Conservation (phyloP, 2,113 vertebrate species). For the Brachyistius frenatus region DNA sequence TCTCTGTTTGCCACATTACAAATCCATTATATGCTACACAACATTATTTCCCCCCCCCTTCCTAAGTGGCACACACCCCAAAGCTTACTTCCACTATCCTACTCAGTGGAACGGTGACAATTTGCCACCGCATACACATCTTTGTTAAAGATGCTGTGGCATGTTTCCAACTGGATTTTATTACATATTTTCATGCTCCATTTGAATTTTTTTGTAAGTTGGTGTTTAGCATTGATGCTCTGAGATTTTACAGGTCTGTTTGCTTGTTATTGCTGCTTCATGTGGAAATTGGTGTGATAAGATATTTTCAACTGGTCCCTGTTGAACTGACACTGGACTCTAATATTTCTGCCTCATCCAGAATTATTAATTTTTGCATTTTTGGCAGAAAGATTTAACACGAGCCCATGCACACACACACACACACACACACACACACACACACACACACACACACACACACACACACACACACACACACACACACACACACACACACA, state of each 20-base stretch:
- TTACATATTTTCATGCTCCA: constrained; percentile 73
- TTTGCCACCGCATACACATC: constrained; percentile 65
- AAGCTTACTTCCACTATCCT: constrained; percentile 69
- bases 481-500: not conserved
- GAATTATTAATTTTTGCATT: constrained; percentile 54
- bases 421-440: too few species aligned
- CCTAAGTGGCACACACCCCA: constrained; percentile 74
- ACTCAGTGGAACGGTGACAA: constrained; percentile 68
- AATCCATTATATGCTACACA: constrained; percentile 79
- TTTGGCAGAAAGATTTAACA: constrained; percentile 54
- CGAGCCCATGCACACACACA: not conserved
- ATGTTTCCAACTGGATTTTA: constrained; percentile 73
- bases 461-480: not conserved
- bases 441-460: constrained; percentile 3
- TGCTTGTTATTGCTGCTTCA: constrained; percentile 47
- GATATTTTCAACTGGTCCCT: constrained; percentile 45
- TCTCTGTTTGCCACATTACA: constrained; percentile 78
- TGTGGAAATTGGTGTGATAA: constrained; percentile 43
- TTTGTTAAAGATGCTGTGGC: constrained; percentile 68
- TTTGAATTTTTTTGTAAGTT: constrained; percentile 69
- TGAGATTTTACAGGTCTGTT: constrained; percentile 59
- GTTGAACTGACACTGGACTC: constrained; percentile 42
- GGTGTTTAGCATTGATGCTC: constrained; percentile 51
- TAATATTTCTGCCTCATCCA: constrained; percentile 49
- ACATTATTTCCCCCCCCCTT: constrained; percentile 71